phyloP scores from a whole-genome alignment of 2,888 invertebrate species.

The Neoaliturus tenellus region DNA sequence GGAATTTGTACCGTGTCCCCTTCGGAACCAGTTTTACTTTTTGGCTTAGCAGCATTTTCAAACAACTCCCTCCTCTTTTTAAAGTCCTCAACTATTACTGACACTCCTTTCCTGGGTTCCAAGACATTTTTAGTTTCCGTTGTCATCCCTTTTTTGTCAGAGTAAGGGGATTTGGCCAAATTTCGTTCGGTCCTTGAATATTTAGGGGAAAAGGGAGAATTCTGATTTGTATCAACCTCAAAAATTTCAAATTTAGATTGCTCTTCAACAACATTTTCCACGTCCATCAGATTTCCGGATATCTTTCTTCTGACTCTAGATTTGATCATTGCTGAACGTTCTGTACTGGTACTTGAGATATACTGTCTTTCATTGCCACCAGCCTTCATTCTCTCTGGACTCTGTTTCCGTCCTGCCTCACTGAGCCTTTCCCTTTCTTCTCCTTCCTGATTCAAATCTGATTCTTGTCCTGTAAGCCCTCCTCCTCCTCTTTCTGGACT shows the following conservation, averaged over 20 bases:
- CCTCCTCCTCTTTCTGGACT: background rate
- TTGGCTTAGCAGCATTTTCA: background rate
- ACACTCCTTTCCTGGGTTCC: background rate
- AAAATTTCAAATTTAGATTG: background rate
- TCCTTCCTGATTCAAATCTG: too few relatives aligned
- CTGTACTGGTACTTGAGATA: too few relatives aligned
- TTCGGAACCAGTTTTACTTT: background rate
- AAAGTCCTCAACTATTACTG: background rate
- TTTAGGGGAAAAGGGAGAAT: background rate
- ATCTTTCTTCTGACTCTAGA: background rate
- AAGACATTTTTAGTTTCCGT: too few relatives aligned
- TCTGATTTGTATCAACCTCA: background rate
- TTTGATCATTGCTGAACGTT: background rate
- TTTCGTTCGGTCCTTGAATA: background rate
- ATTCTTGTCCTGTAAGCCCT: background rate
- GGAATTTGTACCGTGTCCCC: background rate
- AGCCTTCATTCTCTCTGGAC: background rate
- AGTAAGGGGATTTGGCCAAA: background rate
- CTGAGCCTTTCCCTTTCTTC: background rate
- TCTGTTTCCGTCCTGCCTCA: background rate
- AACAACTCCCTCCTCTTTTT: background rate
- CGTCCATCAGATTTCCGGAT: background rate
- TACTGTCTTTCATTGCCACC: too few relatives aligned
- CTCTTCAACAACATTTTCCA: background rate
- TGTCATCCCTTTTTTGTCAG: background rate